Evolutionary conservation across 2,888 invertebrate species (phyloP), one percentile per base, ranked within the genome.

Genomic region (Apomyelois bistriatella): DNA sequence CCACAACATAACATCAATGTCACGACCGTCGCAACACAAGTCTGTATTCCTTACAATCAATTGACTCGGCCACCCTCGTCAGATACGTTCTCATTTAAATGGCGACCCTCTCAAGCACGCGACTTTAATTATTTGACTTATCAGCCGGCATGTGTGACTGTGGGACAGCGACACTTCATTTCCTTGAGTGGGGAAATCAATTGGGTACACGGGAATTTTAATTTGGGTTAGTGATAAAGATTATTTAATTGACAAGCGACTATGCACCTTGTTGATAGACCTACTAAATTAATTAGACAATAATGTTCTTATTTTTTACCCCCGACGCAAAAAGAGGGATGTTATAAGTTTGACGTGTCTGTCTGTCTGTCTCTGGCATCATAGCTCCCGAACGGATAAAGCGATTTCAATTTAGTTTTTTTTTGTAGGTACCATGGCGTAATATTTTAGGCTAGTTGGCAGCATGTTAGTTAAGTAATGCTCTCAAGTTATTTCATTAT

Each of bases 11-110:
- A 12, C 32, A 32, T 41, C 41, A 17, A 41, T 17, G 15, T 9
- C 35, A 32, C n/a, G n/a, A n/a, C n/a, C n/a, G 13, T 13, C 13
- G 6, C 13, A 13, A 48, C 22, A 38, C 28, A 35, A 16, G 15
- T n/a, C n/a, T n/a, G n/a, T 22, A 22, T 22, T 35, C 47, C 32
- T 28, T 17, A 50, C 49, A 50, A 50, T 50, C 49, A 50, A 41
- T 41, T 41, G 40, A 22, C 5, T 38, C 38, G 13, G 15, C 38
- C 41, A 51, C 52, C 52, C 52, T 43, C 22, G 43, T 52, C 52
- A 52, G 52, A 52, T 52, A 52, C 43, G 43, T 43, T 16, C 16
- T 51, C 51, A 52, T 52, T 52, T 43, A 37, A 52, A 43, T 51
- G 12, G 52, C 9, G 22, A 37, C 41, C 52, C 42, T 35, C 35